phyloP scores from a whole-genome alignment of 2,888 invertebrate genomes.

The Dryomyza anilis region DNA sequence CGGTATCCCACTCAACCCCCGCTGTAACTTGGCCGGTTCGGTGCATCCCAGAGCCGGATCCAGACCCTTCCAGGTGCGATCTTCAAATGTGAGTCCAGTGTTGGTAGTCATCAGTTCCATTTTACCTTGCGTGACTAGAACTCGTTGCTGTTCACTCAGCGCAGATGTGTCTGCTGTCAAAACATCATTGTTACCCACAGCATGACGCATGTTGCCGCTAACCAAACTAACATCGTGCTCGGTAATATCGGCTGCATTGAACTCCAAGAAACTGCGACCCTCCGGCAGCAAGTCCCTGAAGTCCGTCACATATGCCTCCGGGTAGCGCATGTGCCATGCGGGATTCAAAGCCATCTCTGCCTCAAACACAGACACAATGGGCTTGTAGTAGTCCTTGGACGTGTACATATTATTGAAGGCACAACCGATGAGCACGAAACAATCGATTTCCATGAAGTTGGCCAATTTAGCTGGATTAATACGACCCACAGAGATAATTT shows the following conservation, averaged over 20 bases:
- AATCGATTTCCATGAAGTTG: constrained; percentile 88
- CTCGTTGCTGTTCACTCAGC: constrained; percentile 36
- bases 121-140: constrained; percentile 51
- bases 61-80: constrained; percentile 83
- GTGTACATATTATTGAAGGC: constrained; percentile 86
- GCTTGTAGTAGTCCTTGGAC: constrained; percentile 84
- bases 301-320: constrained; percentile 72
- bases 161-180: constrained; percentile 36
- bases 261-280: constrained; percentile 63
- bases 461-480: constrained; percentile 93
- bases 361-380: constrained; percentile 91
- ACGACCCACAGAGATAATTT: constrained; percentile 92
- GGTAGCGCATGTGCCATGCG: constrained; percentile 61
- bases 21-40: constrained; percentile 69
- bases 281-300: constrained; percentile 76
- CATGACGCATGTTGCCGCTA: constrained; percentile 70
- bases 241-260: constrained; percentile 61
- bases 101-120: constrained; percentile 54
- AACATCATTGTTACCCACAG: constrained; percentile 19
- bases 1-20: constrained; percentile 80
- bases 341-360: constrained; percentile 82
- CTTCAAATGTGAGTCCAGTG: constrained; percentile 58
- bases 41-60: constrained; percentile 80
- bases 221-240: constrained; percentile 75
- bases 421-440: constrained; percentile 90